Evolutionary conservation across 1,140 invertebrate species (phyloP).

Genomic region (Drosophila funebris): DNA sequence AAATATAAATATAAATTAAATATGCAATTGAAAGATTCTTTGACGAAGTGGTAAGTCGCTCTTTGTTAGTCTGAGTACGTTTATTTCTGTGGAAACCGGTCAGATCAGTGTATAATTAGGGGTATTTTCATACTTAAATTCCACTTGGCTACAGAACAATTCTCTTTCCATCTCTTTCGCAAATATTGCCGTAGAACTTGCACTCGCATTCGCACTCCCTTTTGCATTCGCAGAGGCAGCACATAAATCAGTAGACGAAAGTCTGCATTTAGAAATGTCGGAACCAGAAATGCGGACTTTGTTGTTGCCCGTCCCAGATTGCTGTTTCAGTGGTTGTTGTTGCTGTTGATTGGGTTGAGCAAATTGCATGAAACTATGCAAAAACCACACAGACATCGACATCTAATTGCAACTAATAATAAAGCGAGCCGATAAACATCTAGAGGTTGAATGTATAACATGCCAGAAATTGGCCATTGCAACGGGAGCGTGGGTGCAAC

Average conservation of each 20-base stretch:
- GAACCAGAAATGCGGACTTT: not conserved
- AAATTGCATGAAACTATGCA: slow-evolving; percentile 74
- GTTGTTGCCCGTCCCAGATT: slow-evolving; percentile 2
- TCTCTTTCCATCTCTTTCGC: slow-evolving; percentile 16
- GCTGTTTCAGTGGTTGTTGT: not conserved
- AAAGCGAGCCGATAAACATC: slow-evolving; percentile 70
- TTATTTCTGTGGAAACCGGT: not conserved
- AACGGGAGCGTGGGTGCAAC: slow-evolving; percentile 46
- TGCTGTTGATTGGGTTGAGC: not conserved
- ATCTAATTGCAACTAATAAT: slow-evolving; percentile 83
- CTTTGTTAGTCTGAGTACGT: not conserved
- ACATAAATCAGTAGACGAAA: slow-evolving; percentile 57
- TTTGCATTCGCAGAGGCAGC: slow-evolving; percentile 10
- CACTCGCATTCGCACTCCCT: not conserved
- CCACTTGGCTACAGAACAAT: not conserved
- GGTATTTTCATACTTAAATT: not conserved
- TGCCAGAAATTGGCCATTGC: slow-evolving; percentile 55
- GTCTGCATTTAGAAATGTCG: slow-evolving; percentile 35
- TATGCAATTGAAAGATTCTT: no score
- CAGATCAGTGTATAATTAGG: slow-evolving; percentile 6
- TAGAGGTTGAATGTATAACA: slow-evolving; percentile 48
- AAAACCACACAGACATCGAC: slow-evolving; percentile 73
- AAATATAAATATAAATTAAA: no score
- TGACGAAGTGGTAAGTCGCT: no score
- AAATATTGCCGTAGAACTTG: slow-evolving; percentile 46